phyloP scores from a whole-genome alignment of 1,140 invertebrate genomes.

The Hylaeus anthracinus region DNA sequence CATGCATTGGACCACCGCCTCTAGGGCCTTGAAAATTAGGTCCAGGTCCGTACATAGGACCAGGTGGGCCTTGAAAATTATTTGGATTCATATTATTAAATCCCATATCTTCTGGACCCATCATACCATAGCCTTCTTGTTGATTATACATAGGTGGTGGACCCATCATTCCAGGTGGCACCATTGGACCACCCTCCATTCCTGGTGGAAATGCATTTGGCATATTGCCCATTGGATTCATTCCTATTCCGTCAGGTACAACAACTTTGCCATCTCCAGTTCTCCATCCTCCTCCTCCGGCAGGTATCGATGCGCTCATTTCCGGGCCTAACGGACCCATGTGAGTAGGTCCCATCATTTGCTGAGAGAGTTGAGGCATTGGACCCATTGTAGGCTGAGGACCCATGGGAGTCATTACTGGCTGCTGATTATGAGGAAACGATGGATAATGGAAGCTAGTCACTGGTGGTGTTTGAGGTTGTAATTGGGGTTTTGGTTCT shows the following conservation, averaged over 20 bases:
- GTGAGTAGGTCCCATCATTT: conserved; percentile 66
- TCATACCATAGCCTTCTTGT: conserved; percentile 72
- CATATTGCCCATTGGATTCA: conserved; percentile 72
- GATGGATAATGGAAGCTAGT: conserved; percentile 67
- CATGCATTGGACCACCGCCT: conserved; percentile 81
- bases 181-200: conserved; percentile 76
- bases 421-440: conserved; percentile 74
- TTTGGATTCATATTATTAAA: conserved; percentile 68
- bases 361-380: conserved; percentile 69
- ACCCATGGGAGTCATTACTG: conserved; percentile 63
- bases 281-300: conserved; percentile 75
- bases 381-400: conserved; percentile 73
- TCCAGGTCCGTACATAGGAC: conserved; percentile 71
- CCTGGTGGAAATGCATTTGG: conserved; percentile 66
- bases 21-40: conserved; percentile 79
- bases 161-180: conserved; percentile 75
- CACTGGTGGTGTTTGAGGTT: conserved; percentile 70
- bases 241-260: conserved; percentile 73
- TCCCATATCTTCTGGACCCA: conserved; percentile 74
- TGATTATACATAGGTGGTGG: conserved; percentile 82
- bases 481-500: conserved; percentile 85
- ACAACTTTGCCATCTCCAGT: conserved; percentile 81
- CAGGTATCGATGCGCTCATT: conserved; percentile 58
- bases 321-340: conserved; percentile 61
- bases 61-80: conserved; percentile 74